Evolutionary conservation across 2,113 vertebrate species (phyloP), one percentile per base, ranked within the genome.

Genomic region (Syrrhaptes paradoxus): DNA sequence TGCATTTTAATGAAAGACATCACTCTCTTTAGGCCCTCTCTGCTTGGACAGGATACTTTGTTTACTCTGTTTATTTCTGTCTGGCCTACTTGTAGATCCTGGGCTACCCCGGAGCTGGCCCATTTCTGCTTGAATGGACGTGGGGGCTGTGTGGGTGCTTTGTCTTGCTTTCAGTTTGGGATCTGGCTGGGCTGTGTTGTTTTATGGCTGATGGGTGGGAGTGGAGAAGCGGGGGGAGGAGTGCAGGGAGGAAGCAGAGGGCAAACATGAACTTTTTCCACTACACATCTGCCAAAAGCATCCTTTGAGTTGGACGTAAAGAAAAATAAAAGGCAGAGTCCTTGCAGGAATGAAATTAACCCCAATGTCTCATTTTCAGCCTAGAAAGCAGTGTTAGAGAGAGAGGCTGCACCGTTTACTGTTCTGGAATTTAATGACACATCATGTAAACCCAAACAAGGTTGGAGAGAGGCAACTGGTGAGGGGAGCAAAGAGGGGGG

Each of bases 1-100:
- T 98, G 98, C 98, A 99, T 99, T 98, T 98, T 98, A 98, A 98
- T 98, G 98, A 98, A 97, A 95, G 94, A 87, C 97, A 96, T 95
- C 91, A 76, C 97, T 98, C 98, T 97, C 82, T 95, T 97, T 96
- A 98, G 97, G 96, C 97, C 96, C 95, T 98, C 90, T 96, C 97
- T 67, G 87, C 97, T 75, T 87, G 97, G 98, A 98, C 98, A 99
- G 97, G 97, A 97, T 97, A 95, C 95, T 98, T 98, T 98, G 98
- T 98, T 97, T 98, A 97, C 85, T 74, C 12, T 95, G 84, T 97
- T 97, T 96, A 81, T 95, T 97, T 91, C 97, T 97, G 98, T 97
- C 97, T 98, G 97, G 84, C 82, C 97, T 97, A 97, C 95, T 96
- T 97, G 95, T 94, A 85, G 90, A 78, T 93, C 78, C 92, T 80